Percentiles rank a stretch among this genome's conserved stretches.
Evolutionary conservation across 1,140 invertebrate genomes (phyloP).

Genomic region (Magallana angulata): DNA sequence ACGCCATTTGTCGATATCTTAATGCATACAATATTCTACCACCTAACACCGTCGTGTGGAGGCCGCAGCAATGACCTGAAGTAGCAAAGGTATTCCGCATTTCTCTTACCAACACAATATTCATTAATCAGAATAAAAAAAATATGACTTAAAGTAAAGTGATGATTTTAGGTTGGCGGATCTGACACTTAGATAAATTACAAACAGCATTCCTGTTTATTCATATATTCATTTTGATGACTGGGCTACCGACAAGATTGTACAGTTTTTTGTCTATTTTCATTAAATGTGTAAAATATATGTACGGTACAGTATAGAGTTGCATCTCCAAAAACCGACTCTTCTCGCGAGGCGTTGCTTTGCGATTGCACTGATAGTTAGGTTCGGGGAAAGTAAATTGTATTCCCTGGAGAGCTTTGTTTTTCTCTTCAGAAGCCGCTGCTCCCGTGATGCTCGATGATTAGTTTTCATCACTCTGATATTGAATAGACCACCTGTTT

Average conservation of each 20-base stretch:
- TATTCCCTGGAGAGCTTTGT: neutral
- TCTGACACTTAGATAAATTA: constrained; percentile 27
- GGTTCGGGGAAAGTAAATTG: neutral
- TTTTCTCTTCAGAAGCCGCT: constrained; percentile 22
- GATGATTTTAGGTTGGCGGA: neutral
- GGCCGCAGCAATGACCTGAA: constrained; percentile 24
- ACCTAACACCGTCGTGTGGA: neutral
- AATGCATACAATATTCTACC: neutral
- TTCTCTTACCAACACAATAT: constrained; percentile 6
- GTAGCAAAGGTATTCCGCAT: constrained; percentile 7
- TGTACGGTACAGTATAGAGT: neutral
- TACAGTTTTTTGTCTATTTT: no score
- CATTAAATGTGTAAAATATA: neutral
- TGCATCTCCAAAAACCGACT: neutral
- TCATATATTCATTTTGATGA: constrained; percentile 22
- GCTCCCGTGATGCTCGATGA: neutral
- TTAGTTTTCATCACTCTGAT: constrained; percentile 15
- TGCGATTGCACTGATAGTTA: neutral
- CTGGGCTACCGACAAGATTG: neutral
- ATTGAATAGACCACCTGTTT: constrained; percentile 35
- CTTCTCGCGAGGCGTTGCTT: neutral
- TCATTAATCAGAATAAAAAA: constrained; percentile 28
- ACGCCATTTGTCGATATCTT: neutral
- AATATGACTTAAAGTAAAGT: constrained; percentile 6
- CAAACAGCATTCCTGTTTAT: neutral